A percentile compares a stretch with the other conserved stretches of the same genome.
phyloP scores from a whole-genome alignment of 2,888 invertebrate species.

The Tipula confusa region DNA sequence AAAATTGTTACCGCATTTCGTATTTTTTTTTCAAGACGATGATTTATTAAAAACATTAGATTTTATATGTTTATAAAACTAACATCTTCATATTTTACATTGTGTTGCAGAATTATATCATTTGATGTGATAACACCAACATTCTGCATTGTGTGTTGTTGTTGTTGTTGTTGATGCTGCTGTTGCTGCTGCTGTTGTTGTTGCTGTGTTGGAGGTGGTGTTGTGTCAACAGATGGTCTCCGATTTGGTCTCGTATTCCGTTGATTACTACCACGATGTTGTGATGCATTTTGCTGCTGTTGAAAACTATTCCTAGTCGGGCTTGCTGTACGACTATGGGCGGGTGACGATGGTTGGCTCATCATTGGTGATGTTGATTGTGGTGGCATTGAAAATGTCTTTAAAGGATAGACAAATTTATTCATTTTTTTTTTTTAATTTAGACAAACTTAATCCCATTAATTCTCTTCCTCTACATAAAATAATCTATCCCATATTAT shows the following conservation, averaged over 20 bases:
- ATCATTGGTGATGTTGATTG: slow-evolving; percentile 65
- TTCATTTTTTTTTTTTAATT: not conserved
- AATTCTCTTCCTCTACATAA: not conserved
- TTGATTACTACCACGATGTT: slow-evolving; percentile 41
- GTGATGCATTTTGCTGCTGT: slow-evolving; percentile 39
- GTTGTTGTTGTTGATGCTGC: too few species aligned
- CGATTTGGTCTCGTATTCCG: slow-evolving; percentile 43
- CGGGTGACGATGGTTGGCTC: slow-evolving; percentile 70
- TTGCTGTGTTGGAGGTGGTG: slow-evolving; percentile 42
- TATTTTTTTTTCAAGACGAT: not conserved
- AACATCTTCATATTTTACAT: slow-evolving; percentile 46
- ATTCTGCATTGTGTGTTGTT: slow-evolving; percentile 33
- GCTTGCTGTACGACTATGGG: slow-evolving; percentile 69
- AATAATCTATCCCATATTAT: not conserved
- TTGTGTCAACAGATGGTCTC: slow-evolving; percentile 48
- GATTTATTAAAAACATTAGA: slow-evolving; percentile 21
- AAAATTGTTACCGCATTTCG: not conserved
- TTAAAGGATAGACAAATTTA: not conserved
- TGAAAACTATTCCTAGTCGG: slow-evolving; percentile 52
- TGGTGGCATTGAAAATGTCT: slow-evolving; percentile 44
- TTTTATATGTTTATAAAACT: slow-evolving; percentile 36
- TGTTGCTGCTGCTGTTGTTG: slow-evolving; percentile 26
- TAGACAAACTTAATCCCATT: not conserved
- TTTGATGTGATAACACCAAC: slow-evolving; percentile 35
- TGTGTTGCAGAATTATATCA: slow-evolving; percentile 42